Evolutionary conservation across 2,113 vertebrate species (phyloP), one percentile per base, ranked within the genome.

Genomic region (Gnathonemus longibarbis): DNA sequence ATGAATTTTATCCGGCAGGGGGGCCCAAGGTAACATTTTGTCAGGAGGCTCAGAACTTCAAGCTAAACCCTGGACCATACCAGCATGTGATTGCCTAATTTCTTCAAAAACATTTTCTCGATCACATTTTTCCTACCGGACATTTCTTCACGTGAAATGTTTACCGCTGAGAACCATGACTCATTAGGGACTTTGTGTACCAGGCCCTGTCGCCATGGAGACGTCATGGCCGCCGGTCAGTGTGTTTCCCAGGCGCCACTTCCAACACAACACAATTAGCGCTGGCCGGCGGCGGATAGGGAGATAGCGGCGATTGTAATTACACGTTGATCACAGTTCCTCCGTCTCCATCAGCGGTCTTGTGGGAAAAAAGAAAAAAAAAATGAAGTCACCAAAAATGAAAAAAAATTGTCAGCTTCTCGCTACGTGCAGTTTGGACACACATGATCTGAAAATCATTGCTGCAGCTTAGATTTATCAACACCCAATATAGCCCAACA

Each of bases 301-400:
- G 27, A 89, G 93, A 92, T 94, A 92, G 88, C 39, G 84, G 88
- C 87, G 92, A 94, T 94, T 92, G 92, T 90, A 93, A 93, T 93
- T 93, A 91, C 17, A 88, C 85, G 92, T 94, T 93, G 92, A 93
- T 92, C 90, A 77, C 90, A 84, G 66, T n/a, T 50, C 91, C 92
- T 91, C 92, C 91, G 90, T 83, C 88, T 93, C 93, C 35, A n/a
- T 94, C 92, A 91, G 90, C 92, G 17, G 89, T 50, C 90, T 89
- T 1, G 52, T 89, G 50, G 15, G n/a, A 19, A 56, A 49, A 50
- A 21, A 5, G 19, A 39, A 42, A 39, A 77, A 77, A 17, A 77
- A 77, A 17, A 77, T 21, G 90, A 17, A 77, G 31, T 77, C 74
- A 42, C 11, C 74, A 89, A 90, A 92, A 91, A 92, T 74, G 90